Conservation (phyloP, 2,113 vertebrate genomes). For the Nasalis larvatus region DNA sequence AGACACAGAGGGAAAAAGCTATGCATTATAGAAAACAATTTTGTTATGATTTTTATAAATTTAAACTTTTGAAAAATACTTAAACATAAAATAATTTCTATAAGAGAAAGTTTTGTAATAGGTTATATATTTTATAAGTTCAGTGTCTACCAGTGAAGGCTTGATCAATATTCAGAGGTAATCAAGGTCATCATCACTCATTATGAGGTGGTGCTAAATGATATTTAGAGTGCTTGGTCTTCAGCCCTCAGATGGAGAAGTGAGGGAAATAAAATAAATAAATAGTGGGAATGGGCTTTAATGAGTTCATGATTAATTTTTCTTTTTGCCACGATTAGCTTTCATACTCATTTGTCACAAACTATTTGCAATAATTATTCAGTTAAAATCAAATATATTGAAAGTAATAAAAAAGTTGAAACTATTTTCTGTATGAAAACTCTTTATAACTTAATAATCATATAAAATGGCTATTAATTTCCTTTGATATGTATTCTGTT, state of each 20-base stretch:
- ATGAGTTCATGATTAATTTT: background rate
- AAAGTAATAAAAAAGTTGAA: constrained; percentile 71
- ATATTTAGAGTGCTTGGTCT: constrained; percentile 34
- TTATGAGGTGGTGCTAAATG: constrained; percentile 13
- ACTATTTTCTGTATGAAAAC: background rate
- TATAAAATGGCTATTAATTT: constrained; percentile 66
- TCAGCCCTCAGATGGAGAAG: constrained; percentile 4
- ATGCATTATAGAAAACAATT: background rate
- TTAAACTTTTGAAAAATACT: background rate
- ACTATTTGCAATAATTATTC: constrained; percentile 35
- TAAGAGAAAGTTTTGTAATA: constrained; percentile 2
- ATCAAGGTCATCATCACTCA: background rate
- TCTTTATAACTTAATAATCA: constrained; percentile 51
- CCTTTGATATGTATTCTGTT: background rate
- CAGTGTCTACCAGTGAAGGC: background rate
- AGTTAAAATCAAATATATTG: constrained; percentile 64
- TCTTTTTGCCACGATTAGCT: constrained; percentile 29
- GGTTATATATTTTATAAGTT: background rate
- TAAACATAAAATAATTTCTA: background rate
- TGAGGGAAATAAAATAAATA: constrained; percentile 23
- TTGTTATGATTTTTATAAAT: background rate
- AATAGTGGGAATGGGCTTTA: background rate
- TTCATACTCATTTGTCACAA: constrained; percentile 51
- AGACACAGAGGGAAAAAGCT: background rate
- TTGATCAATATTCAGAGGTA: background rate